Evolutionary conservation across 1,140 invertebrate species (phyloP).

Genomic region (Heliconius melpomene): DNA sequence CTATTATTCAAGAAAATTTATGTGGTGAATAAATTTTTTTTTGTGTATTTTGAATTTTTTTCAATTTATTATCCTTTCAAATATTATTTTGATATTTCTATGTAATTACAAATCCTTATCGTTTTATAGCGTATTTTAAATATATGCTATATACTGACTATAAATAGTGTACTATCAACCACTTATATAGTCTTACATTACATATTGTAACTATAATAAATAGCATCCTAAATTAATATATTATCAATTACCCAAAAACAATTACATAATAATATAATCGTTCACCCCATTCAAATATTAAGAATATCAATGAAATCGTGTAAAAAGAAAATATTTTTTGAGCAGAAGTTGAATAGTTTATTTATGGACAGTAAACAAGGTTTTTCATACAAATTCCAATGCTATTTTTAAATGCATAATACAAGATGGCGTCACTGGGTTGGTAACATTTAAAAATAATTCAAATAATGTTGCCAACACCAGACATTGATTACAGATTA

Average conservation of each 20-base stretch:
- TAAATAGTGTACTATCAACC: no score
- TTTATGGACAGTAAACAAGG: neutral
- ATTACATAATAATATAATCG: no score
- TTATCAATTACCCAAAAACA: no score
- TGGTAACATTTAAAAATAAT: constrained; percentile 4
- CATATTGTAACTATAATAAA: no score
- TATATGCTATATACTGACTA: no score
- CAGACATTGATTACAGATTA: constrained; percentile 5
- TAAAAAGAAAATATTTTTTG: no score
- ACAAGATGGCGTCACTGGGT: constrained; percentile 20
- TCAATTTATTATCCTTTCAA: neutral
- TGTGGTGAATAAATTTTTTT: constrained; percentile 78
- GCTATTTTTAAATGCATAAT: neutral
- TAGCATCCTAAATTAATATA: no score
- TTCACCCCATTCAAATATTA: neutral
- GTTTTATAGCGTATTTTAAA: no score
- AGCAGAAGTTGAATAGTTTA: neutral
- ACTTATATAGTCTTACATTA: no score
- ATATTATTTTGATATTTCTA: no score
- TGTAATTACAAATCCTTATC: no score
- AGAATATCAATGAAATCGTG: neutral
- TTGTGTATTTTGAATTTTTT: constrained; percentile 58
- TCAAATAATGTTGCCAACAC: constrained; percentile 12
- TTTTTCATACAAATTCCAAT: neutral
- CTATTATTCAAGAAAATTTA: constrained; percentile 75